phyloP scores from a whole-genome alignment of 2,888 invertebrate species.

The Minunthozetes semirufus region DNA sequence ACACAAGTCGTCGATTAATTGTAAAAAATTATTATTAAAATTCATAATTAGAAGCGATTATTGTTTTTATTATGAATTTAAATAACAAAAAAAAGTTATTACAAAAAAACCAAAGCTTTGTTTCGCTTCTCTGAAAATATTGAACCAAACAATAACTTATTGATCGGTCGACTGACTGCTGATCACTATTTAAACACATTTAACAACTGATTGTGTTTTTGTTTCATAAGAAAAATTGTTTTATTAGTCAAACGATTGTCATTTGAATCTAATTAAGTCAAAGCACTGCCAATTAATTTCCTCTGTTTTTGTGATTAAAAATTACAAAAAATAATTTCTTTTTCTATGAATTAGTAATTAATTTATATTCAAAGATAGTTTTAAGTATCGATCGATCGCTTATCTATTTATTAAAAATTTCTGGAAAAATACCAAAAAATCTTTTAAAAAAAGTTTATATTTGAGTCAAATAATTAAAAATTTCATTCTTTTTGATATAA shows the following conservation, averaged over 20 bases:
- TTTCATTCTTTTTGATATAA: not conserved
- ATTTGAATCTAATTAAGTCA: not conserved
- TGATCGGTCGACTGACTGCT: not conserved
- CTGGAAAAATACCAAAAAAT: not conserved
- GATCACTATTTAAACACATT: not conserved
- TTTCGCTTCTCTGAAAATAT: not conserved
- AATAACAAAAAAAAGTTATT: not conserved
- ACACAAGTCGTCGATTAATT: constrained; percentile 5
- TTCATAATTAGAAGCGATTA: constrained; percentile 3
- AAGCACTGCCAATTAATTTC: constrained; percentile 25
- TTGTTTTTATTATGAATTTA: not conserved
- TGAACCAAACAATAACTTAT: not conserved
- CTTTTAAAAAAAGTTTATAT: not conserved
- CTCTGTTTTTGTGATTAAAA: not conserved
- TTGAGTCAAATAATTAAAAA: not conserved
- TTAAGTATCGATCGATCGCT: not conserved
- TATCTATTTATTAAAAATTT: not conserved
- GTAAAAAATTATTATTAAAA: not conserved
- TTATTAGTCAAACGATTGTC: not conserved
- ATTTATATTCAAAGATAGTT: not conserved
- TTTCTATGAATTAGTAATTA: not conserved
- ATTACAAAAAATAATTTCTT: not conserved
- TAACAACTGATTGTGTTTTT: not conserved
- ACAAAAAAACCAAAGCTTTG: not conserved
- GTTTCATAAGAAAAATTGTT: not conserved